phyloP scores from a whole-genome alignment of 2,888 invertebrate species.

The Andrena praecox region DNA sequence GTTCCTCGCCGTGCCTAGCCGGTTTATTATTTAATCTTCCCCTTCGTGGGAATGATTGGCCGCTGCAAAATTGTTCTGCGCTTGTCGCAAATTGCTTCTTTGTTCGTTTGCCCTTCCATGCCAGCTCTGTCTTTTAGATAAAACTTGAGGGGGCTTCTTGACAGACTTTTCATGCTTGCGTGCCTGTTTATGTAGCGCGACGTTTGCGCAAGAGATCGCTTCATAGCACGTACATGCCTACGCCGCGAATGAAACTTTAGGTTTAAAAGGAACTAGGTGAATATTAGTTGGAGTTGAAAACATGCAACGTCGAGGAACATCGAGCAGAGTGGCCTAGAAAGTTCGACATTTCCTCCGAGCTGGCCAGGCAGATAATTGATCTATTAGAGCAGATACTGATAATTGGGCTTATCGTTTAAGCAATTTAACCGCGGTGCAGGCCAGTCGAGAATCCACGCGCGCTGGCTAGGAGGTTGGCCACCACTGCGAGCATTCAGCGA shows the following conservation, averaged over 20 bases:
- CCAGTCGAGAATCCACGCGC: constrained; percentile 35
- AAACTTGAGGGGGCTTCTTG: no score
- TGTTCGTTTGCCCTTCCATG: not conserved
- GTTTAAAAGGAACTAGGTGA: not conserved
- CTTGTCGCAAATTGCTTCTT: not conserved
- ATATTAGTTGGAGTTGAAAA: not conserved
- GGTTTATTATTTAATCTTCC: constrained; percentile 53
- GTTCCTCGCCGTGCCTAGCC: constrained; percentile 25
- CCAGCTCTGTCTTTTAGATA: no score
- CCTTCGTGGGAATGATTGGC: constrained; percentile 50
- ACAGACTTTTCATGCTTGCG: no score
- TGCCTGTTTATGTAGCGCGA: no score
- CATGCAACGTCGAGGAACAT: not conserved
- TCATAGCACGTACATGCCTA: no score
- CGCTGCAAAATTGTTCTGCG: not conserved
- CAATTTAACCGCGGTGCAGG: constrained; percentile 27
- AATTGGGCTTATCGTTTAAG: constrained; percentile 56
- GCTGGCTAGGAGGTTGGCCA: constrained; percentile 77
- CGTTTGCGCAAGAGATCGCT: no score
- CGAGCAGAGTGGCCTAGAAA: not conserved
- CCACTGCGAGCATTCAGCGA: constrained; percentile 81
- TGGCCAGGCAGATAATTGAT: constrained; percentile 39
- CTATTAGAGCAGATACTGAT: constrained; percentile 46
- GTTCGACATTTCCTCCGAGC: not conserved
- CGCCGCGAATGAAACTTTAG: not conserved